Evolutionary conservation across 2,888 invertebrate genomes (phyloP).

Genomic region (Tetropium fuscum): DNA sequence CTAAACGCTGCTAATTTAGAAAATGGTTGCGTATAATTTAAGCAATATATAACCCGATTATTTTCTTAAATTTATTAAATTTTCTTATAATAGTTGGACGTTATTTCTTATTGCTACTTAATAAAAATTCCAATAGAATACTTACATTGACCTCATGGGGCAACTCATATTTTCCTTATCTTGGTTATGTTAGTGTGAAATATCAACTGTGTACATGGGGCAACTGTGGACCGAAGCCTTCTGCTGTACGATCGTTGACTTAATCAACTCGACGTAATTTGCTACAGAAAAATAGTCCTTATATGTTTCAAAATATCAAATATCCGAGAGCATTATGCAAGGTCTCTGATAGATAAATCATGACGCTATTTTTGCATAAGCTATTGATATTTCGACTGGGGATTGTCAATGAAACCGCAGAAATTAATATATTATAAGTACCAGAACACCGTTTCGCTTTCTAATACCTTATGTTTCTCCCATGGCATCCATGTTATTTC

Average conservation of each 20-base stretch:
- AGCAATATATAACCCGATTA: too few relatives aligned
- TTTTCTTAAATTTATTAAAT: too few relatives aligned
- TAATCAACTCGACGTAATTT: constrained; percentile 46
- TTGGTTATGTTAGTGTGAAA: constrained; percentile 46
- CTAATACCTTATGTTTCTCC: too few relatives aligned
- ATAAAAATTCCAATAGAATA: too few relatives aligned
- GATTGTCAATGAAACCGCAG: neutral
- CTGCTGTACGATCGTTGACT: constrained; percentile 38
- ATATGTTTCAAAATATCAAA: constrained; percentile 43
- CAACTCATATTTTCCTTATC: constrained; percentile 54
- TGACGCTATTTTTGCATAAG: neutral
- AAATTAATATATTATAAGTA: too few relatives aligned
- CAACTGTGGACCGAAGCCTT: constrained; percentile 34
- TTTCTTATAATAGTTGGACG: too few relatives aligned
- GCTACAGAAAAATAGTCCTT: constrained; percentile 43
- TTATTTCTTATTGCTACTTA: too few relatives aligned
- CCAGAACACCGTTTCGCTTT: too few relatives aligned
- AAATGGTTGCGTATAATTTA: too few relatives aligned
- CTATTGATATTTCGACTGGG: neutral
- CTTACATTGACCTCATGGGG: constrained; percentile 51
- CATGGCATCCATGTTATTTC: too few relatives aligned
- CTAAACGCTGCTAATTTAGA: too few relatives aligned
- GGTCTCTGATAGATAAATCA: constrained; percentile 1
- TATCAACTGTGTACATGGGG: constrained; percentile 45
- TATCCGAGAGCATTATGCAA: constrained; percentile 32